phyloP scores from a whole-genome alignment of 2,888 invertebrate genomes.

The Hemaris fuciformis region DNA sequence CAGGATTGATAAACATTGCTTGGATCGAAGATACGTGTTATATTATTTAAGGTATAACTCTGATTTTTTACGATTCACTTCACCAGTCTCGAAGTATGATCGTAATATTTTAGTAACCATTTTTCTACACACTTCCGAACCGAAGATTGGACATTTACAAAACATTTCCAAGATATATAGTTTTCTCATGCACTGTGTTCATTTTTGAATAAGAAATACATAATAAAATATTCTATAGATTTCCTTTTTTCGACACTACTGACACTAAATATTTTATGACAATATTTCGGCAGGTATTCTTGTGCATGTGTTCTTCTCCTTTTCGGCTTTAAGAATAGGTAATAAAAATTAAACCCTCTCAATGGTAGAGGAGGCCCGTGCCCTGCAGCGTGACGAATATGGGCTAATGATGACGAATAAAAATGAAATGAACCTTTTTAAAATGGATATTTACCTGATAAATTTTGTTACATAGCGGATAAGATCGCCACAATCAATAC shows the following conservation, averaged over 20 bases:
- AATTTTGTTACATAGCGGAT: too few species aligned
- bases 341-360: too few species aligned
- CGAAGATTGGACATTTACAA: not conserved
- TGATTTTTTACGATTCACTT: not conserved
- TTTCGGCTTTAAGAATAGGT: too few species aligned
- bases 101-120: not conserved
- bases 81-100: not conserved
- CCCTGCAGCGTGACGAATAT: too few species aligned
- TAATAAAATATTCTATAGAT: not conserved
- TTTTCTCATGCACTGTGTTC: not conserved
- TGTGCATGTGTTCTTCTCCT: not conserved
- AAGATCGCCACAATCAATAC: too few species aligned
- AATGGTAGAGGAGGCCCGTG: too few species aligned
- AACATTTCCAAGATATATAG: not conserved
- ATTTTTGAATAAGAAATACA: not conserved
- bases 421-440: too few species aligned
- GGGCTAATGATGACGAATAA: too few species aligned
- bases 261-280: not conserved
- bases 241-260: not conserved
- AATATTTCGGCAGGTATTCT: not conserved
- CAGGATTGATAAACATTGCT: not conserved
- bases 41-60: not conserved
- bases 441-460: too few species aligned
- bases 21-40: not conserved
- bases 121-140: not conserved